A percentile compares a stretch with the other conserved stretches of the same genome.
phyloP scores from a whole-genome alignment of 2,797 vertebrate genomes.

The Petrocephalus sullivani region DNA sequence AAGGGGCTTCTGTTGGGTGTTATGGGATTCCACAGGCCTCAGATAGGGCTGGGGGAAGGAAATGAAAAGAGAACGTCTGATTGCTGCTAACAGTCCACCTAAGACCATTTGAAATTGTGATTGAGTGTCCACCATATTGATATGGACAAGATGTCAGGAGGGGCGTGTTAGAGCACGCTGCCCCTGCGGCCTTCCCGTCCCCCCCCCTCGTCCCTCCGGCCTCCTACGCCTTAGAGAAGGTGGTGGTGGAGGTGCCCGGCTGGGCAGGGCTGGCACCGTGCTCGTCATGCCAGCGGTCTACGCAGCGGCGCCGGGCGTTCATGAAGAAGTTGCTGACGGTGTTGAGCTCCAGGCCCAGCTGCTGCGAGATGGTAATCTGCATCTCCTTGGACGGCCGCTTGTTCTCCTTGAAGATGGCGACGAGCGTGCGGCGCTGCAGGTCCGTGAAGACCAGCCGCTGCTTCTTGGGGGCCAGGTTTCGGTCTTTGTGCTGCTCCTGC shows the following conservation, averaged over 20 bases:
- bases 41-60: constrained; percentile 35
- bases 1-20: not conserved
- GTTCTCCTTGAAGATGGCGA: constrained; percentile 99
- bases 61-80: constrained; percentile 6
- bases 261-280: constrained; percentile 76
- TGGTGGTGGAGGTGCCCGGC: constrained; percentile 77
- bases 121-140: not conserved
- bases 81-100: constrained; percentile 15
- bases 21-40: constrained; percentile 17
- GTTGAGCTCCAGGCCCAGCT: constrained; percentile 93
- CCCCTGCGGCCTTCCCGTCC: constrained; percentile 41
- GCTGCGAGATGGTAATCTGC: constrained; percentile 98
- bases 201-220: constrained; percentile 34
- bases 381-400: constrained; percentile 96
- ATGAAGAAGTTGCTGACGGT: constrained; percentile 99
- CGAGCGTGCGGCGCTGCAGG: constrained; percentile 94
- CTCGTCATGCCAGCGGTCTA: constrained; percentile 94
- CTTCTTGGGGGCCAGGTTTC: constrained; percentile 89
- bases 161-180: not conserved
- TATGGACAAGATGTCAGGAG: not conserved
- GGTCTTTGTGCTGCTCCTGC: constrained; percentile 95
- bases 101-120: not conserved
- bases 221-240: constrained; percentile 92
- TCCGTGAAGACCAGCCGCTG: constrained; percentile 97
- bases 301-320: constrained; percentile 92